These are phyloP conservation scores for Lucinisca nassula DNA, from an alignment of 2,888 invertebrate species.

Conservation along the genomic window DNA sequence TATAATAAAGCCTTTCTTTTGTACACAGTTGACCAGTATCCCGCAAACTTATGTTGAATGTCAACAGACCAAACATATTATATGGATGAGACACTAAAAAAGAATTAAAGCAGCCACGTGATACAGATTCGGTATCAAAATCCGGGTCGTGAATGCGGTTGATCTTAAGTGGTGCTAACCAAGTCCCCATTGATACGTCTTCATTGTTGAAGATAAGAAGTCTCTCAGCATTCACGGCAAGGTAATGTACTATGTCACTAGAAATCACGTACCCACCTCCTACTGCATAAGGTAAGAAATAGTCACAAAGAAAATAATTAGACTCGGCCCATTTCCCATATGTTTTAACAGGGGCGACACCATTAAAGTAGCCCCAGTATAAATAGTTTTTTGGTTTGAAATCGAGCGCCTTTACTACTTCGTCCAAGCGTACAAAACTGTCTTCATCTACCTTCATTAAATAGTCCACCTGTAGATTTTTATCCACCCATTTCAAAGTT, in stretches of 20 bases:
- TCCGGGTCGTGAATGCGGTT: conserved; percentile 96
- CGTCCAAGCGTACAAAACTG: conserved; percentile 94
- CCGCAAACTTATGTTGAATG: conserved; percentile 90
- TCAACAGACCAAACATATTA: conserved; percentile 91
- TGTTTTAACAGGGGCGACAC: conserved; percentile 93
- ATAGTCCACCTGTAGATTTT: conserved; percentile 91
- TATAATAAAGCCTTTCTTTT: conserved; percentile 89
- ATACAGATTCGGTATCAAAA: conserved; percentile 97
- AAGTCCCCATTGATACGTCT: conserved; percentile 98
- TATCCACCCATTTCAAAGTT: conserved; percentile 90
- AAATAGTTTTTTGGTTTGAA: conserved; percentile 89
- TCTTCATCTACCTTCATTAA: conserved; percentile 98
- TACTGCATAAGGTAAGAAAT: conserved; percentile 90
- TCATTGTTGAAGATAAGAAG: conserved; percentile 94
- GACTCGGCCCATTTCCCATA: conserved; percentile 97
- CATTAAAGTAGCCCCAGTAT: conserved; percentile 99
- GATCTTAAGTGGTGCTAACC: conserved; percentile 95
- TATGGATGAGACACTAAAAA: conserved; percentile 98
- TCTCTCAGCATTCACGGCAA: conserved; percentile 92
- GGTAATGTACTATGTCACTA: conserved; percentile 93
- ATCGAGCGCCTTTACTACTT: conserved; percentile 92
- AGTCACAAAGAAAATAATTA: conserved; percentile 96
- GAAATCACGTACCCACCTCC: conserved; percentile 98
- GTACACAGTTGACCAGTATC: conserved; percentile 91
- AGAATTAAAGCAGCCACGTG: conserved; percentile 95